Percentiles rank a stretch among this genome's conserved stretches.
Evolutionary conservation across 2,113 vertebrate species (phyloP).

Genomic region (Gymnorhina tibicen): DNA sequence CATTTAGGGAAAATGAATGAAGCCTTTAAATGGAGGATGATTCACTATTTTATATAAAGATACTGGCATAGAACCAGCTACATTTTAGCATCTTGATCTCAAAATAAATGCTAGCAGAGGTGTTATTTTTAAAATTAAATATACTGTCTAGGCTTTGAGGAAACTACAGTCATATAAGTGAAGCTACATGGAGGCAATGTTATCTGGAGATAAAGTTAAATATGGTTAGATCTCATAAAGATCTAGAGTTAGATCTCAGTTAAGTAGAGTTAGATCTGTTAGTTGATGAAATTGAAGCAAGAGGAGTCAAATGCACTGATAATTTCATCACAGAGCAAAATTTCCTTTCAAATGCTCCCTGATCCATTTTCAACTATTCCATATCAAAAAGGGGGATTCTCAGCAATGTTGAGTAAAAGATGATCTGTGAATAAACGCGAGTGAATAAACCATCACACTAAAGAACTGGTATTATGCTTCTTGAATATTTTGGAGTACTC

Average conservation of each 20-base stretch:
- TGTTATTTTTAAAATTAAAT: not conserved
- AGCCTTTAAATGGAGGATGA: not conserved
- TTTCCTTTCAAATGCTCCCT: not conserved
- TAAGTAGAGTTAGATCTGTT: not conserved
- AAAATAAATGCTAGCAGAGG: not conserved
- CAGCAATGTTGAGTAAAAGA: not conserved
- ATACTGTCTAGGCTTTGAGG: not conserved
- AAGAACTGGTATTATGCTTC: not conserved
- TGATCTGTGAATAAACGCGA: not conserved
- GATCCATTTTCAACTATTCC: not conserved
- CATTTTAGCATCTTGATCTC: not conserved
- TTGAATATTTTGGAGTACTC: not conserved
- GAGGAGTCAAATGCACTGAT: not conserved
- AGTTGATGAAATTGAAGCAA: not conserved
- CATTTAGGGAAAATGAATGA: not conserved
- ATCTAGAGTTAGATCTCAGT: not conserved
- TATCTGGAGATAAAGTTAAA: not conserved
- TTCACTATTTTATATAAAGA: not conserved
- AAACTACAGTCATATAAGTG: not conserved
- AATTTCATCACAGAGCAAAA: not conserved
- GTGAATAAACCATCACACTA: not conserved
- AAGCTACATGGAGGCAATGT: not conserved
- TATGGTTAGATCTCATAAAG: not conserved
- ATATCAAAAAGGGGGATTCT: not conserved
- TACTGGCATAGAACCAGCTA: not conserved